Conservation (phyloP, 2,113 vertebrate genomes). For the Collichthys lucidus region DNA sequence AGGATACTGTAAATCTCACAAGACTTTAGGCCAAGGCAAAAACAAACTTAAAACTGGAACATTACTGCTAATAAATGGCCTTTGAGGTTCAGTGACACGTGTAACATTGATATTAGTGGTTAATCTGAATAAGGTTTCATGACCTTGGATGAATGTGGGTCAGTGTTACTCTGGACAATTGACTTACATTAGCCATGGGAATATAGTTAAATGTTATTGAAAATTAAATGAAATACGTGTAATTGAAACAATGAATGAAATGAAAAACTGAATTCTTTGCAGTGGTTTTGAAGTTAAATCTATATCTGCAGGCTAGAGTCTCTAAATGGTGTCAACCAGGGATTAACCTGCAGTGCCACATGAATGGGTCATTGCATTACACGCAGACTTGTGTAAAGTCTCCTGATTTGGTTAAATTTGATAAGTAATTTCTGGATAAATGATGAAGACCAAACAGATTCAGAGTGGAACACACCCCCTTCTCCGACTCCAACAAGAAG, state of each 20-base stretch:
- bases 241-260: neutral
- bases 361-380: neutral
- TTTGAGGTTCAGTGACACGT: neutral
- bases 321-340: constrained; percentile 29
- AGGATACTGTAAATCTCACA: neutral
- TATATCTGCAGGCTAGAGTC: constrained; percentile 13
- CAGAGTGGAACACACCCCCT: neutral
- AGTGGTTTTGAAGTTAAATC: neutral
- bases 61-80: neutral
- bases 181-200: neutral
- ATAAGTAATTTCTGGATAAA: neutral
- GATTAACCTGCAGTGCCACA: constrained; percentile 34
- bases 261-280: neutral
- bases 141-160: neutral
- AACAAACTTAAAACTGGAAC: neutral
- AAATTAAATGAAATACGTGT: neutral
- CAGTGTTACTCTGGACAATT: neutral
- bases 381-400: neutral
- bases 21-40: neutral
- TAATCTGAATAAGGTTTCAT: neutral
- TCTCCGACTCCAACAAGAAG: constrained; percentile 9
- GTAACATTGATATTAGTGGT: neutral
- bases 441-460: neutral
- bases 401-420: neutral
- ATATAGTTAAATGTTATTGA: neutral